These are phyloP conservation scores for Urocynchramus pylzowi DNA, from an alignment of 2,113 vertebrate species.

Conservation along the genomic window DNA sequence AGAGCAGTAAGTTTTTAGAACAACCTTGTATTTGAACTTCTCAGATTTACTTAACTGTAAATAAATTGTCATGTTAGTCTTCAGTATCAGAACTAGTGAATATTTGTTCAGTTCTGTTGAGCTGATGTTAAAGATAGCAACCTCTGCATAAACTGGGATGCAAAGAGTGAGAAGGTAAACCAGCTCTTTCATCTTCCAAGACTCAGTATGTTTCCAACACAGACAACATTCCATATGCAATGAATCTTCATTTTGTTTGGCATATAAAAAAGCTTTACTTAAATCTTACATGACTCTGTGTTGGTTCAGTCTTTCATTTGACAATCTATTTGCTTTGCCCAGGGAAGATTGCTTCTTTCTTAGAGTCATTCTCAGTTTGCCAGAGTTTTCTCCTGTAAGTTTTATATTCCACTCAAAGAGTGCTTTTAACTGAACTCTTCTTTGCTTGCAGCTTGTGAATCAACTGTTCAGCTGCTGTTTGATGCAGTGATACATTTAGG, in stretches of 20 bases:
- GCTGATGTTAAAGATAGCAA: neutral
- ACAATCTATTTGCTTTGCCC: neutral
- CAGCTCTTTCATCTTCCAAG: neutral
- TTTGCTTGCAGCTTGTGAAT: conserved; percentile 84
- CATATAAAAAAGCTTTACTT: neutral
- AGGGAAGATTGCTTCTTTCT: neutral
- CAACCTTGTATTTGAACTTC: neutral
- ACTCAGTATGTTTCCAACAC: neutral
- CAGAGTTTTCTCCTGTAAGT: neutral
- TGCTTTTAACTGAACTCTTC: neutral
- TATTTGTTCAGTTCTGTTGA: neutral
- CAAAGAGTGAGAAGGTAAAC: neutral
- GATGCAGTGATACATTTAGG: conserved; percentile 93
- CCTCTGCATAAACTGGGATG: neutral
- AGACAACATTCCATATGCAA: neutral
- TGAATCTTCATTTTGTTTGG: neutral
- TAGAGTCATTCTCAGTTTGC: neutral
- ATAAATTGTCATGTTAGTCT: neutral
- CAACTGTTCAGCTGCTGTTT: conserved; percentile 87
- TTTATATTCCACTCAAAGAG: neutral
- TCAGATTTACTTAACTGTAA: neutral
- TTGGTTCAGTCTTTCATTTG: neutral
- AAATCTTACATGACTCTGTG: neutral
- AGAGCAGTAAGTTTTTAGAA: neutral
- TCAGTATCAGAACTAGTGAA: neutral